A percentile compares a stretch with the other conserved stretches of the same genome.
Evolutionary conservation across 1,140 invertebrate genomes (phyloP).

Genomic region (Eumeta japonica): DNA sequence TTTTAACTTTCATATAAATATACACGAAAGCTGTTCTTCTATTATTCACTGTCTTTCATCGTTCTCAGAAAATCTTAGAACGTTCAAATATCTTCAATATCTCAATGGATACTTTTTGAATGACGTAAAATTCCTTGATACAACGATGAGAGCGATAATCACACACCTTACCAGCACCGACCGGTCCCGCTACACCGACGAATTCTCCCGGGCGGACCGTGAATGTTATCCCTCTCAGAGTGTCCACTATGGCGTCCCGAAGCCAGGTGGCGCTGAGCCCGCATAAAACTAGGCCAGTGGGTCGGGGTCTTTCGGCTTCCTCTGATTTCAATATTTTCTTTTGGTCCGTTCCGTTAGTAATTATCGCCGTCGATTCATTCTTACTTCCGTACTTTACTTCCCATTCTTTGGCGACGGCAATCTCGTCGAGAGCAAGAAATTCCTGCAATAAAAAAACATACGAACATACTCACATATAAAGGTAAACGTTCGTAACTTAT

Average conservation of each 20-base stretch:
- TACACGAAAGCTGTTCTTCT: too few species aligned
- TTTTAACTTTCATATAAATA: too few species aligned
- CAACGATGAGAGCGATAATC: constrained; percentile 46
- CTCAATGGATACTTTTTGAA: too few species aligned
- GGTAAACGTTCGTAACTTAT: too few species aligned
- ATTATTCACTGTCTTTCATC: too few species aligned
- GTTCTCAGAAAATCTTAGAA: too few species aligned
- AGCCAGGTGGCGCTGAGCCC: constrained; percentile 63
- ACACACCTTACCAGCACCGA: constrained; percentile 75
- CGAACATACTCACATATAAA: too few species aligned
- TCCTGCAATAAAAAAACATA: constrained; percentile 28
- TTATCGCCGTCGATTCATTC: constrained; percentile 17
- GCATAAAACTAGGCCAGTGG: constrained; percentile 47
- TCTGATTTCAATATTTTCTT: constrained; percentile 19
- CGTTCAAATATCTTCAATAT: too few species aligned
- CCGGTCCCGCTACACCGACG: constrained; percentile 72
- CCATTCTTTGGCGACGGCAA: constrained; percentile 24
- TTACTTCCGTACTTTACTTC: constrained; percentile 17
- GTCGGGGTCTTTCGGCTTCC: constrained; percentile 18
- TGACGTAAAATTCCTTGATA: not conserved
- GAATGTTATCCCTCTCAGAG: constrained; percentile 64
- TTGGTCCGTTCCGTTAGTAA: constrained; percentile 31
- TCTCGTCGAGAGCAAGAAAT: constrained; percentile 60
- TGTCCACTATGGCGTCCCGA: constrained; percentile 59
- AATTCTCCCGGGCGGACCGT: constrained; percentile 64